These are phyloP conservation scores for Alcedo quadribrachys DNA, from an alignment of 2,797 vertebrate genomes.

Conservation along the genomic window DNA sequence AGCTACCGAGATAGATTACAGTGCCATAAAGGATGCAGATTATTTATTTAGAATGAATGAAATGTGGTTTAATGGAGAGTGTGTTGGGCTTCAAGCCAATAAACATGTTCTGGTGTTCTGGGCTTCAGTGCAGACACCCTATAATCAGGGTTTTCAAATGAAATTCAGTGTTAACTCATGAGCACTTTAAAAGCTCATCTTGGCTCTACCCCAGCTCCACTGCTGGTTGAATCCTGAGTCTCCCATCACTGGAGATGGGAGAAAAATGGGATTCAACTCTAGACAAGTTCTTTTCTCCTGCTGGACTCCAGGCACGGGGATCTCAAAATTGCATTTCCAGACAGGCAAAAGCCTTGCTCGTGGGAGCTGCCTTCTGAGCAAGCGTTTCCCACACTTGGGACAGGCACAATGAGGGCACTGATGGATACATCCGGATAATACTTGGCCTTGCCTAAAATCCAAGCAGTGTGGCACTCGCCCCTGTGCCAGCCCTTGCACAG, in stretches of 20 bases:
- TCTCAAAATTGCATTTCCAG: neutral
- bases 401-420: neutral
- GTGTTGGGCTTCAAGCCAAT: neutral
- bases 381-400: neutral
- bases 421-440: accelerated
- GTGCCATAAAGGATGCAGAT: neutral
- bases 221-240: neutral
- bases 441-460: neutral
- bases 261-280: neutral
- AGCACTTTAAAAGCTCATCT: neutral
- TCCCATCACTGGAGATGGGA: neutral
- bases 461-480: neutral
- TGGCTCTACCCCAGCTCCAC: neutral
- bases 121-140: neutral
- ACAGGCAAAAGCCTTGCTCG: neutral
- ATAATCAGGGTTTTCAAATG: neutral
- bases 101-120: neutral
- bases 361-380: neutral
- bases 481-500: accelerated
- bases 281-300: neutral
- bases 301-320: neutral
- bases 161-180: neutral
- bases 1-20: neutral
- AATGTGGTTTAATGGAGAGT: neutral
- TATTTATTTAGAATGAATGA: conserved; percentile 34